Evolutionary conservation across 2,888 invertebrate genomes (phyloP).

Genomic region (Heliconius sara): DNA sequence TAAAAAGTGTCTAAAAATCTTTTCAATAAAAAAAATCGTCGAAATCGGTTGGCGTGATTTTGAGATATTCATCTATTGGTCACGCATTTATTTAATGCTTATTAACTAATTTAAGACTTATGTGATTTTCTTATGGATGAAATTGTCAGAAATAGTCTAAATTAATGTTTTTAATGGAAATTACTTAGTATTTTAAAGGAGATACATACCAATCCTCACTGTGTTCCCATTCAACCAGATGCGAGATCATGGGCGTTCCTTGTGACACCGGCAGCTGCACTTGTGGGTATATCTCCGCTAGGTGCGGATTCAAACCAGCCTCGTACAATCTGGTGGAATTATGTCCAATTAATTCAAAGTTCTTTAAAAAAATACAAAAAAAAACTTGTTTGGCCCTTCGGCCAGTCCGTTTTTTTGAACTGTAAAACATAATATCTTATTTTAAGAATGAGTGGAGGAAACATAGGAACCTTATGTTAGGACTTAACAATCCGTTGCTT

Average conservation of each 20-base stretch:
- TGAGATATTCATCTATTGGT: too few relatives aligned
- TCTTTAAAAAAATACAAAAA: neutral
- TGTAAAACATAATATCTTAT: neutral
- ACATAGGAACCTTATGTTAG: too few relatives aligned
- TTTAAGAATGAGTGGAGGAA: too few relatives aligned
- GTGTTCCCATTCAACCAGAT: constrained; percentile 95
- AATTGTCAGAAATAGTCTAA: too few relatives aligned
- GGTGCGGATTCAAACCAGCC: constrained; percentile 88
- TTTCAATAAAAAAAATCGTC: too few relatives aligned
- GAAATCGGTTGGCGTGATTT: too few relatives aligned
- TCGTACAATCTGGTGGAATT: constrained; percentile 87
- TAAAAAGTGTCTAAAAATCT: too few relatives aligned
- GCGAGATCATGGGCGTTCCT: constrained; percentile 93
- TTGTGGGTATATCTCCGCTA: constrained; percentile 90
- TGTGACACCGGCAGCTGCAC: constrained; percentile 92
- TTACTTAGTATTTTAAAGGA: neutral
- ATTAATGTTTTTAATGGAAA: neutral
- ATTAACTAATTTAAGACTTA: too few relatives aligned
- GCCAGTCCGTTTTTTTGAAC: neutral
- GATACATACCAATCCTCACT: constrained; percentile 86
- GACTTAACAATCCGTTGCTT: too few relatives aligned
- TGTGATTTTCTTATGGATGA: too few relatives aligned
- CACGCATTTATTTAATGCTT: too few relatives aligned
- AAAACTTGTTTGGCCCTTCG: too few relatives aligned
- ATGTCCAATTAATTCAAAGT: constrained; percentile 30